These are phyloP conservation scores for Protaetia brevitarsis DNA, from an alignment of 1,140 invertebrate species.

Conservation along the genomic window DNA sequence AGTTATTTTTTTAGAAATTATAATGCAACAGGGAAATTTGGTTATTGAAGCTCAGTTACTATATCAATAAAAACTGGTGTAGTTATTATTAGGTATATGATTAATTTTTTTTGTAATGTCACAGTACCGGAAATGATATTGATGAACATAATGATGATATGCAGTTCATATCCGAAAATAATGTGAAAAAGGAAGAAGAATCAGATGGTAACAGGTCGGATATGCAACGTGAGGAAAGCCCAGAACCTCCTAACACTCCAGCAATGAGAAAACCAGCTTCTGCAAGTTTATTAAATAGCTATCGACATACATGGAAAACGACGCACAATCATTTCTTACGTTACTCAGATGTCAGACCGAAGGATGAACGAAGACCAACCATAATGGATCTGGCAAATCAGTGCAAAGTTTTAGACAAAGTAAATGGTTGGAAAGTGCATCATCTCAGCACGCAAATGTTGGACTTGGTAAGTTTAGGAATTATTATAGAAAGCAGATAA, in stretches of 20 bases:
- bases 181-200: slow-evolving; percentile 49
- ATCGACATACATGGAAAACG: slow-evolving; percentile 56
- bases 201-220: slow-evolving; percentile 42
- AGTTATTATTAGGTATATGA: neutral
- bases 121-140: slow-evolving; percentile 61
- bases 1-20: neutral
- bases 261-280: slow-evolving; percentile 48
- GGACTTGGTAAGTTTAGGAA: slow-evolving; percentile 66
- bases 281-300: slow-evolving; percentile 50
- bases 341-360: slow-evolving; percentile 83
- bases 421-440: slow-evolving; percentile 95
- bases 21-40: neutral
- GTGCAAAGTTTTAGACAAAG: slow-evolving; percentile 79
- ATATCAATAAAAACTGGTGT: neutral
- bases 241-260: slow-evolving; percentile 35
- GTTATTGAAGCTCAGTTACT: too few species aligned
- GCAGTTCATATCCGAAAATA: slow-evolving; percentile 59
- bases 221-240: slow-evolving; percentile 42
- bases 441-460: slow-evolving; percentile 91
- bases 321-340: slow-evolving; percentile 79
- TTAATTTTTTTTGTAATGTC: slow-evolving; percentile 30
- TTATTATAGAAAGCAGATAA: too few species aligned
- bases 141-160: slow-evolving; percentile 68
- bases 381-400: slow-evolving; percentile 88
- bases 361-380: slow-evolving; percentile 77